Conservation (phyloP, 1,140 invertebrate species). For the Varroa destructor region DNA sequence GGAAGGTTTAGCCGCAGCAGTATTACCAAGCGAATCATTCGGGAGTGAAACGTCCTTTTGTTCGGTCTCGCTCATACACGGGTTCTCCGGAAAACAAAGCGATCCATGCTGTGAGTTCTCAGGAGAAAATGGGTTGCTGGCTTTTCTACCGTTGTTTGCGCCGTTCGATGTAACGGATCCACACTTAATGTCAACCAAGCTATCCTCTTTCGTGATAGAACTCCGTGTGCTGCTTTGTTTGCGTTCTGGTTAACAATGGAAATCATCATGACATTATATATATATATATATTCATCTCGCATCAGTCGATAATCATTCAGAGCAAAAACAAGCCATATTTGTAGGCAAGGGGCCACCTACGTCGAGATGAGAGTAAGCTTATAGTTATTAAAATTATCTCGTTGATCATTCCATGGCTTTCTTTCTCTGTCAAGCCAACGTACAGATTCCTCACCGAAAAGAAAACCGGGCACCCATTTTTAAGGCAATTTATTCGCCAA, state of each 20-base stretch:
- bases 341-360: not conserved
- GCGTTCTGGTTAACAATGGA: not conserved
- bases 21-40: too few relatives aligned
- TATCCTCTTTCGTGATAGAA: not conserved
- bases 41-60: not conserved
- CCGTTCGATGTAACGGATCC: not conserved
- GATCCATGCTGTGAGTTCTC: not conserved
- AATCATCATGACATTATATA: not conserved
- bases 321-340: too few relatives aligned
- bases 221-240: not conserved
- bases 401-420: too few relatives aligned
- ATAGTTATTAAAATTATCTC: too few relatives aligned
- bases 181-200: not conserved
- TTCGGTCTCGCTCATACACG: not conserved
- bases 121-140: constrained; percentile 14
- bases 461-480: too few relatives aligned
- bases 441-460: too few relatives aligned
- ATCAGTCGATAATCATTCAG: not conserved
- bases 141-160: not conserved
- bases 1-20: not conserved
- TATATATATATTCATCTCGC: not conserved
- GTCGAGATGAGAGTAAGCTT: not conserved
- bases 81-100: too few relatives aligned
- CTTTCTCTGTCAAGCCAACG: too few relatives aligned
- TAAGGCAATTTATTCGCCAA: too few relatives aligned